phyloP scores from a whole-genome alignment of 2,797 vertebrate species.

The Tiaroga cobitis region DNA sequence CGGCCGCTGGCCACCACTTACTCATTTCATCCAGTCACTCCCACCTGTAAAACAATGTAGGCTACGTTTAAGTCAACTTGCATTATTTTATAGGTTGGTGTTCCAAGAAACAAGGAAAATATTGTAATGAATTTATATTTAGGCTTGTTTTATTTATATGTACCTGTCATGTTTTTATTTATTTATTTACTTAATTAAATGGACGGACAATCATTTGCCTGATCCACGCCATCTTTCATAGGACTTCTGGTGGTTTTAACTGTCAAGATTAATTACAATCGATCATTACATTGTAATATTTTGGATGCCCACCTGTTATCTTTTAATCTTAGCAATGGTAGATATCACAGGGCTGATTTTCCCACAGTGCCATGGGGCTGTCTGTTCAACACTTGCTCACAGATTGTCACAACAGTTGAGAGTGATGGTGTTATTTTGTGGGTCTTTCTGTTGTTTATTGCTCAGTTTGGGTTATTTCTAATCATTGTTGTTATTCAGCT shows the following conservation, averaged over 20 bases:
- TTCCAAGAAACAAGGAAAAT: not conserved
- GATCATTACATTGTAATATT: not conserved
- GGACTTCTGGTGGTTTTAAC: not conserved
- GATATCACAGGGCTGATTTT: slow-evolving; percentile 29
- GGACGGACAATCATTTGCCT: not conserved
- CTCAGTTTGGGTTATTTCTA: slow-evolving; percentile 74
- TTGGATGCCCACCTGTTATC: not conserved
- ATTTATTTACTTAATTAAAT: not conserved
- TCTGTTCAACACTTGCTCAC: slow-evolving; percentile 25
- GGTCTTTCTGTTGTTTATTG: slow-evolving; percentile 70
- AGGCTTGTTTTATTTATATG: not conserved
- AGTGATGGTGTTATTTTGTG: slow-evolving; percentile 50
- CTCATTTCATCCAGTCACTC: slow-evolving; percentile 49
- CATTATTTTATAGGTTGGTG: not conserved
- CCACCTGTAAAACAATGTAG: not conserved
- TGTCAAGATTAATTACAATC: not conserved
- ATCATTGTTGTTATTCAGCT: slow-evolving; percentile 77
- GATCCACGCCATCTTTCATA: not conserved
- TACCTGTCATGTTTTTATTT: not conserved
- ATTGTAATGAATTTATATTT: not conserved
- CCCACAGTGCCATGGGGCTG: slow-evolving; percentile 6
- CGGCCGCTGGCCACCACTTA: slow-evolving; percentile 61
- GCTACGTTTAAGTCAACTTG: not conserved
- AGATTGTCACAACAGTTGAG: slow-evolving; percentile 42
- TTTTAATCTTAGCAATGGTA: not conserved